Percentiles rank a stretch among this genome's conserved stretches.
phyloP scores from a whole-genome alignment of 2,888 invertebrate species.

The Noctuana brunneofusca region DNA sequence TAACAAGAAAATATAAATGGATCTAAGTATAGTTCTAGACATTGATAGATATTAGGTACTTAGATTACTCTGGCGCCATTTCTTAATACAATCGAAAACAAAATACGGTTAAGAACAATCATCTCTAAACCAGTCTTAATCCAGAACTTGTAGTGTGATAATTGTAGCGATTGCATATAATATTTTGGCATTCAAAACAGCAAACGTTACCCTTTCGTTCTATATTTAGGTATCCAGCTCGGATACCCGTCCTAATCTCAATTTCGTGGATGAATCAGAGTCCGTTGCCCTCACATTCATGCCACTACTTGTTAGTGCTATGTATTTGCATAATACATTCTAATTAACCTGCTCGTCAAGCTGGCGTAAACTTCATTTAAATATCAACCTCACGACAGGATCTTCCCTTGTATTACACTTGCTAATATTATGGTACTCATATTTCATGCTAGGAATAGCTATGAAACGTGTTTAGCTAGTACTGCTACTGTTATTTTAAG shows the following conservation, averaged over 20 bases:
- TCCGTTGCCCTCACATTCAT: constrained; percentile 50
- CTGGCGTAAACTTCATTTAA: constrained; percentile 65
- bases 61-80: constrained; percentile 1
- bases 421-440: constrained; percentile 45
- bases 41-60: no score
- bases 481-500: constrained; percentile 17
- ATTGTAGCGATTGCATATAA: constrained; percentile 3
- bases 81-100: background rate
- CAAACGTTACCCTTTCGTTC: constrained; percentile 45
- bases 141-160: background rate
- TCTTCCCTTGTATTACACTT: constrained; percentile 50
- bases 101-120: background rate
- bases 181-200: constrained; percentile 33
- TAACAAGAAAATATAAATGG: no score
- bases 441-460: constrained; percentile 38
- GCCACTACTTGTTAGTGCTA: constrained; percentile 37
- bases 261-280: constrained; percentile 55
- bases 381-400: constrained; percentile 65
- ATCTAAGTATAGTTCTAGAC: no score
- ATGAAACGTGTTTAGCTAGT: constrained; percentile 20
- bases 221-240: constrained; percentile 50
- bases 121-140: background rate
- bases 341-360: constrained; percentile 68
- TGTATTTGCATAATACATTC: constrained; percentile 67
- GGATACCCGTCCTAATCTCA: constrained; percentile 53